Conservation (phyloP, 2,797 vertebrate genomes). For the Parauchenoglanis ngamensis region DNA sequence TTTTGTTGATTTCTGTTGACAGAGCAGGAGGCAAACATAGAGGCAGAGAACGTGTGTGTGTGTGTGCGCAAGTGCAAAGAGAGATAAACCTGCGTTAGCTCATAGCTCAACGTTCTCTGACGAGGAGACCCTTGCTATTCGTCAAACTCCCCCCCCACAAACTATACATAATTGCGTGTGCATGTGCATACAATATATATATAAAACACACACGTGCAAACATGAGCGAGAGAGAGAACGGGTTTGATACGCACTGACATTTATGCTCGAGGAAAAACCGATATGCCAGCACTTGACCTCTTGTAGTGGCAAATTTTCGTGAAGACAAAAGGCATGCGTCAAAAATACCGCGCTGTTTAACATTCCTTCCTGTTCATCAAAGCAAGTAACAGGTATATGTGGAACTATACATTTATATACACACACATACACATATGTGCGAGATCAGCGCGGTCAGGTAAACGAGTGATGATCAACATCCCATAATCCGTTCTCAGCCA, state of each 20-base stretch:
- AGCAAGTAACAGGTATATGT: background rate
- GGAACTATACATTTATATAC: too few species aligned
- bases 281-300: constrained; percentile 9
- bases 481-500: background rate
- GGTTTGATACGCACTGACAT: background rate
- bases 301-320: background rate
- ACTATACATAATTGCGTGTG: too few species aligned
- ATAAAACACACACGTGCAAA: background rate
- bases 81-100: background rate
- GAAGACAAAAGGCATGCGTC: background rate
- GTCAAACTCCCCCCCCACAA: too few species aligned
- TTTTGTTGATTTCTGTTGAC: background rate
- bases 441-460: background rate
- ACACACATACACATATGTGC: too few species aligned
- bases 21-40: background rate
- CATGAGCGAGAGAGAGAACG: background rate
- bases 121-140: background rate
- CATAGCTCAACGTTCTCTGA: background rate
- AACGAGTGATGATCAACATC: background rate
- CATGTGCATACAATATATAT: too few species aligned
- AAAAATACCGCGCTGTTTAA: background rate
- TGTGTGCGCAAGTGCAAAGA: background rate
- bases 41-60: background rate
- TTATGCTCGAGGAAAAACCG: background rate
- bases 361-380: background rate